These are phyloP conservation scores for Diceros bicornis DNA, from an alignment of 2,797 vertebrate genomes.

Conservation along the genomic window DNA sequence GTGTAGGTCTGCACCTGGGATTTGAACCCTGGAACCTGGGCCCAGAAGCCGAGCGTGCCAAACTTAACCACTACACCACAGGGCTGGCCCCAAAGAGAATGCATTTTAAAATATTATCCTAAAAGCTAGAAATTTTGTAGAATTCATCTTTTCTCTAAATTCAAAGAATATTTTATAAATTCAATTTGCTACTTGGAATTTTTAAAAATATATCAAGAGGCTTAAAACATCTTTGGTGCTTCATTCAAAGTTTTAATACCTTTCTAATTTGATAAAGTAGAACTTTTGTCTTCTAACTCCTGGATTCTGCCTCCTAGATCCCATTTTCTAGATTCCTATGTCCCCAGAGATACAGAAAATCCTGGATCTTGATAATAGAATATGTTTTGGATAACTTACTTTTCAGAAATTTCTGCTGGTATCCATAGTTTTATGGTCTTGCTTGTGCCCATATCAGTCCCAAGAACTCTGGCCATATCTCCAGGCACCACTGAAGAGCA, in stretches of 20 bases:
- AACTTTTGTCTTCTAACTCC: neutral
- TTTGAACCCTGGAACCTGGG: no score
- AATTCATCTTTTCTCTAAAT: neutral
- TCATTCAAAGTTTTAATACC: neutral
- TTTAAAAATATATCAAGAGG: neutral
- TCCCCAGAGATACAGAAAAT: neutral
- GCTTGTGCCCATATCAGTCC: neutral
- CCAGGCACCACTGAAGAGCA: neutral
- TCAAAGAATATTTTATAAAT: neutral
- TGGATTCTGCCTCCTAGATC: neutral
- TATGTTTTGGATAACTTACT: neutral
- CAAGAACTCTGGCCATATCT: neutral
- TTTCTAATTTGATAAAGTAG: conserved; percentile 24
- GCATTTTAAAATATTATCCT: neutral
- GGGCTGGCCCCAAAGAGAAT: neutral
- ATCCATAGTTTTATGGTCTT: neutral
- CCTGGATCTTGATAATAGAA: neutral
- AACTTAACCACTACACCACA: no score
- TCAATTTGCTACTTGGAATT: neutral
- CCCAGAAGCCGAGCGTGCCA: no score
- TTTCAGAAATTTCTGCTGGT: neutral
- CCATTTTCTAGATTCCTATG: neutral
- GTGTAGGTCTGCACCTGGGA: no score
- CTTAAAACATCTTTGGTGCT: neutral
- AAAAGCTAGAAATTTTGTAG: neutral